Evolutionary conservation across 2,888 invertebrate species (phyloP).

Genomic region (Heliconius sara): DNA sequence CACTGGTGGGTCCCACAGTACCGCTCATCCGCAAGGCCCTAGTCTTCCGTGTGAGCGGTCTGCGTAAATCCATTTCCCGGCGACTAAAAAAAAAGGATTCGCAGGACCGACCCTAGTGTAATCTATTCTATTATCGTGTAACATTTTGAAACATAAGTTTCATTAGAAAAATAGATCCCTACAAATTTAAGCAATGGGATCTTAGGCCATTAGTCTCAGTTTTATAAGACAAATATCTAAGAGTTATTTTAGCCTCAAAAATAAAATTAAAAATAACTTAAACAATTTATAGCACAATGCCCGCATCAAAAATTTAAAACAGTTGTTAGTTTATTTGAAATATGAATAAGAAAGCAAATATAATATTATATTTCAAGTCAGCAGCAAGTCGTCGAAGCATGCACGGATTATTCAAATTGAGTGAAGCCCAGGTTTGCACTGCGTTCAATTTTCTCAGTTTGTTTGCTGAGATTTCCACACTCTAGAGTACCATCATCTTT

Average conservation of each 20-base stretch:
- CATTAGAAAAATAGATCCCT: no score
- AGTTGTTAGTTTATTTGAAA: constrained; percentile 21
- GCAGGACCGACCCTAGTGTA: no score
- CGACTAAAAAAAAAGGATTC: no score
- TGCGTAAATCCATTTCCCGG: no score
- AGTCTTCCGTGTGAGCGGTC: no score
- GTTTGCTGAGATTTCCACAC: constrained; percentile 32
- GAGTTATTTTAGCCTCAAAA: background rate
- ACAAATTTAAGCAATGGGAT: no score
- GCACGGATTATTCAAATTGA: constrained; percentile 39
- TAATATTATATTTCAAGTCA: constrained; percentile 24
- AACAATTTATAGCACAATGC: background rate
- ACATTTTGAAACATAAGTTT: no score
- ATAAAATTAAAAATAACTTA: background rate
- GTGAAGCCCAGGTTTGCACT: constrained; percentile 33
- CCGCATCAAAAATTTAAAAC: background rate
- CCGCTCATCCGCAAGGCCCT: no score
- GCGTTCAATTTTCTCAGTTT: constrained; percentile 36
- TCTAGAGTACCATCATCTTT: background rate
- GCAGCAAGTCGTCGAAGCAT: constrained; percentile 15
- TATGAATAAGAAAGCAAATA: constrained; percentile 16
- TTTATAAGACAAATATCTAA: no score
- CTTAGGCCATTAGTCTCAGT: no score
- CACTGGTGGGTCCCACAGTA: no score
- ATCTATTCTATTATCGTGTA: no score